Percentiles rank a stretch among this genome's conserved stretches.
Evolutionary conservation across 1,140 invertebrate genomes (phyloP).

Genomic region (Gonioctena quinquepunctata): DNA sequence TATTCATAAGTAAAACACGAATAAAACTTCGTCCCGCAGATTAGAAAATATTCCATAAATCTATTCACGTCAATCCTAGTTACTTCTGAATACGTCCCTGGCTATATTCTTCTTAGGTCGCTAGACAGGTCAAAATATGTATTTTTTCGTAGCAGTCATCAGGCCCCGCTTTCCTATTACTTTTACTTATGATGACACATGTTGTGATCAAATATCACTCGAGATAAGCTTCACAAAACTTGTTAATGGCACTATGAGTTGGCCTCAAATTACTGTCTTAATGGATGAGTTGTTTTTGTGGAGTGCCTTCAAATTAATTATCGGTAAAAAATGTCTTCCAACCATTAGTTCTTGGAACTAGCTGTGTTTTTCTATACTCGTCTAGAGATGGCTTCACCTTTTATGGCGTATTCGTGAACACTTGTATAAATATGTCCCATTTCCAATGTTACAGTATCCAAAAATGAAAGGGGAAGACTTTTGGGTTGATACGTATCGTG

Average conservation of each 20-base stretch:
- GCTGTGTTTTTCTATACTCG: constrained; percentile 37
- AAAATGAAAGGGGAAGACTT: neutral
- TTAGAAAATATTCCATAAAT: too few species aligned
- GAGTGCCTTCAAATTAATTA: constrained; percentile 55
- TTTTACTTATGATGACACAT: constrained; percentile 48
- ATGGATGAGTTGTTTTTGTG: constrained; percentile 55
- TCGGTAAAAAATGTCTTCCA: constrained; percentile 40
- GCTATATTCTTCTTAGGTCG: neutral
- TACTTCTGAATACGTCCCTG: neutral
- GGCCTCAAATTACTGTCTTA: constrained; percentile 52
- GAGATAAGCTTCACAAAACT: constrained; percentile 46
- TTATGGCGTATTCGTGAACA: constrained; percentile 19
- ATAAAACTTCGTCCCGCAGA: too few species aligned
- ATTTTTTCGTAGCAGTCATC: constrained; percentile 14
- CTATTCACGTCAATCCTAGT: too few species aligned
- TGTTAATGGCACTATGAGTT: constrained; percentile 49
- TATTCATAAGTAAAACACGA: too few species aligned
- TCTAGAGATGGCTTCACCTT: constrained; percentile 30
- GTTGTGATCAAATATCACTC: constrained; percentile 53
- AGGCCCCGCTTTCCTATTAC: constrained; percentile 26
- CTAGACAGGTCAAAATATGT: constrained; percentile 22
- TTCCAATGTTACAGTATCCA: neutral
- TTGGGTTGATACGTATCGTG: too few species aligned
- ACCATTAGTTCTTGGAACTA: constrained; percentile 43
- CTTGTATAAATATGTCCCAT: constrained; percentile 37